Percentiles rank a stretch among this genome's conserved stretches.
These are phyloP conservation scores for Stenolophus ochropezus DNA, from an alignment of 2,888 invertebrate genomes.

Conservation along the genomic window DNA sequence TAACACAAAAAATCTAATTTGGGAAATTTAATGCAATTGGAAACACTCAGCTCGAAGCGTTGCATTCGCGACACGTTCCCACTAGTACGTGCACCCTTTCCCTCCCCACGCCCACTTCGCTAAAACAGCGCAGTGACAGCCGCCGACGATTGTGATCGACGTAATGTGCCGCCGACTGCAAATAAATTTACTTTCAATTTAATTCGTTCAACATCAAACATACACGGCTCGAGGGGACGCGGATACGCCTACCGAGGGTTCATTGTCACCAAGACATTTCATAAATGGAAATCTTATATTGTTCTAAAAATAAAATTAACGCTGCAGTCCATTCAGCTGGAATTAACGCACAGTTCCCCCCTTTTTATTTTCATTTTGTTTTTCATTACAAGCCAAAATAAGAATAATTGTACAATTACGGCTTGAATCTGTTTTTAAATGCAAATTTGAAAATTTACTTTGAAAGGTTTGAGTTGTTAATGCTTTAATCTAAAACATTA, in stretches of 20 bases:
- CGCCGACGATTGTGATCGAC: slow-evolving; percentile 51
- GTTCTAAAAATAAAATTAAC: slow-evolving; percentile 8
- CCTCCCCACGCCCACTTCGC: not conserved
- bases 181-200: slow-evolving; percentile 60
- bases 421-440: too few species aligned
- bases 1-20: slow-evolving; percentile 48
- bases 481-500: too few species aligned
- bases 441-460: too few species aligned
- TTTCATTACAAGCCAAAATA: not conserved
- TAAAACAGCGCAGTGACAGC: slow-evolving; percentile 58
- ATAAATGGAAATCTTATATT: slow-evolving; percentile 15
- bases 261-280: slow-evolving; percentile 17
- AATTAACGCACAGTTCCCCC: not conserved
- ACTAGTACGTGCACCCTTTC: slow-evolving; percentile 42
- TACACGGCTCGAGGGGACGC: slow-evolving; percentile 36
- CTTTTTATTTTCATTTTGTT: not conserved
- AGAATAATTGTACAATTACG: not conserved
- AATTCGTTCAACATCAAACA: slow-evolving; percentile 59
- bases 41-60: slow-evolving; percentile 24
- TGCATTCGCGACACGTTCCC: slow-evolving; percentile 45
- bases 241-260: not conserved
- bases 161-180: slow-evolving; percentile 53
- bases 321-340: not conserved
- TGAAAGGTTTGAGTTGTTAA: too few species aligned
- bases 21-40: slow-evolving; percentile 42